Conservation (phyloP, 2,888 invertebrate genomes). For the Bursaphelenchus okinawaensis region DNA sequence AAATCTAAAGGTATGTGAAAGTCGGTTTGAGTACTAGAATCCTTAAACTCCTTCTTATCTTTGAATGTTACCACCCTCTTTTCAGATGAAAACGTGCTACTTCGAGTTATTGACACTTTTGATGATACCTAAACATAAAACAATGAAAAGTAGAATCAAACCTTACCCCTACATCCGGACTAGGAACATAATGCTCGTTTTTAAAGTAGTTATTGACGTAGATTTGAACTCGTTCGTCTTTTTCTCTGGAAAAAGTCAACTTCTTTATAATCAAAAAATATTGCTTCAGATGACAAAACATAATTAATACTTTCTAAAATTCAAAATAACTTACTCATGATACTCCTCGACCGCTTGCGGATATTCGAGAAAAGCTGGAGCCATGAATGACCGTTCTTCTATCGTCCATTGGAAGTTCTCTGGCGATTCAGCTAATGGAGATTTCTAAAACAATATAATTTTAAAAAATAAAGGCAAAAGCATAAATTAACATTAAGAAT, state of each 20-base stretch:
- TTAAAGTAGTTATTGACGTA: neutral
- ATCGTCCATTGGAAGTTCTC: no score
- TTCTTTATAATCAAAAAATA: no score
- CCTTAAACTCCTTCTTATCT: neutral
- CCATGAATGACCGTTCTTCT: neutral
- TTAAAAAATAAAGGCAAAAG: no score
- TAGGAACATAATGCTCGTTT: neutral
- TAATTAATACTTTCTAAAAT: neutral
- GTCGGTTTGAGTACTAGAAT: no score
- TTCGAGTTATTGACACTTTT: neutral
- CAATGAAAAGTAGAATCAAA: no score
- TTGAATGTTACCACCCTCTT: neutral
- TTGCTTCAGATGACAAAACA: no score
- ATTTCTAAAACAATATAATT: neutral
- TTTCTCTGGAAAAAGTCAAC: no score
- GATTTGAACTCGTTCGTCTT: neutral
- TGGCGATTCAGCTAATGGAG: no score
- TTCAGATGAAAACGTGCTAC: neutral
- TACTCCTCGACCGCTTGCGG: neutral
- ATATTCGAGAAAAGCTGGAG: neutral
- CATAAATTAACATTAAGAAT: no score
- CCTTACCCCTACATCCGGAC: neutral
- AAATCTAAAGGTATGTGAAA: neutral
- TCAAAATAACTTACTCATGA: neutral
- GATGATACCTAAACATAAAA: neutral